Base-by-base conservation (phyloP, 2,888 invertebrate genomes). In the Ethmia dodecea region DNA sequence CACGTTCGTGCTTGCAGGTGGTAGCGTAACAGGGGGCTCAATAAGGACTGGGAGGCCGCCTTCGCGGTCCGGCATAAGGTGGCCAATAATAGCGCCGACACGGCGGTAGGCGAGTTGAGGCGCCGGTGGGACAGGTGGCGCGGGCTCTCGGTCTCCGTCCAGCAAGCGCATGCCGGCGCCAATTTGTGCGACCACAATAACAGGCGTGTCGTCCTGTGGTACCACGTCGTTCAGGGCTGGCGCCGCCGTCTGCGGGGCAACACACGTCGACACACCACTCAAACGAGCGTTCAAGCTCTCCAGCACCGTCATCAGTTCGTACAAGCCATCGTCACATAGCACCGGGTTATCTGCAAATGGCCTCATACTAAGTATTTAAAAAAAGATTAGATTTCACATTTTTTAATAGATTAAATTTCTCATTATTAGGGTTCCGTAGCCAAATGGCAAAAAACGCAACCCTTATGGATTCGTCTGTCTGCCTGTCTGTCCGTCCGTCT, bases 331-430 rank as follows among this genome's bases (percentile, higher is more conserved):
- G 63, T 93, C 92, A 66, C 94, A 94, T 46, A 94, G 76, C 38
- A 94, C 92, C 31, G 94, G 94, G 76, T 94, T 94, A 65, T 93
- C 94, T 94, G 86, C 1, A 87, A 26, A 18, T 5, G 5, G 8
- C 18, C 18, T 5, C 18, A 5, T 18, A 5, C 18, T 5, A n/a
- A 18, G 8, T 18, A 18, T 18, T 18, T 18, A 18, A 5, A 18
- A 8, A 18, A 18, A 5, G 8, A 18, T 5, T 5, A 18, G 5
- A 18, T 8, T 18, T 5, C 18, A 18, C 5, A 18, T 8, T 18
- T 18, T 5, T 5, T 18, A 18, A 5, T 5, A 18, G 8, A 18
- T 5, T 18, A 18, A 18, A 18, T 18, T 18, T 18, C 8, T 18
- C 18, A n/a, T n/a, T n/a, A n/a, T n/a, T n/a, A n/a, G n/a, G n/a